Evolutionary conservation across 1,140 invertebrate genomes (phyloP).

Genomic region (Amyelois transitella): DNA sequence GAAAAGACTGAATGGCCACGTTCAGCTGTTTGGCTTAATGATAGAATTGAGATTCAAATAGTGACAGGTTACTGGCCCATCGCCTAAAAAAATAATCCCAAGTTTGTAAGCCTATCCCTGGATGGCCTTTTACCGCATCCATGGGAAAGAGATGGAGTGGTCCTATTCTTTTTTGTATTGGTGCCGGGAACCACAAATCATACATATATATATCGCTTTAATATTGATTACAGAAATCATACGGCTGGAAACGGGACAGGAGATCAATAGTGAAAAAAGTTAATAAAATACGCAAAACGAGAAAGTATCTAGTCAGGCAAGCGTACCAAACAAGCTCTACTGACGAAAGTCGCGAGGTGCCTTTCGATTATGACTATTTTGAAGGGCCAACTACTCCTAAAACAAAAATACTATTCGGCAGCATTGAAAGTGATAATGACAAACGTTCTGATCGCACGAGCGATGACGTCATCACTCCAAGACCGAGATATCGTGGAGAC

Average conservation of each 20-base stretch:
- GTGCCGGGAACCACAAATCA: not conserved
- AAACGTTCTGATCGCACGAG: slow-evolving; percentile 1
- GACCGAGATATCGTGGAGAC: not conserved
- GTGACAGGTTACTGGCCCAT: too few relatives aligned
- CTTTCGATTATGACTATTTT: slow-evolving; percentile 20
- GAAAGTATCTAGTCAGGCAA: slow-evolving; percentile 28
- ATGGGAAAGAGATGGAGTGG: too few relatives aligned
- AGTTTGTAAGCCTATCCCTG: too few relatives aligned
- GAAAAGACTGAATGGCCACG: too few relatives aligned
- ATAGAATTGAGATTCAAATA: too few relatives aligned
- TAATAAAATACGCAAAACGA: slow-evolving; percentile 19
- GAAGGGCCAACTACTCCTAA: slow-evolving; percentile 9
- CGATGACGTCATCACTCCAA: not conserved
- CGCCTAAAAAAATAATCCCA: too few relatives aligned
- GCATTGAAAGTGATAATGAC: not conserved
- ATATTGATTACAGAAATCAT: not conserved
- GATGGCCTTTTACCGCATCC: too few relatives aligned
- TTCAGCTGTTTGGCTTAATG: too few relatives aligned
- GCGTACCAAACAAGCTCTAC: slow-evolving; percentile 2
- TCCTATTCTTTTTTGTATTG: too few relatives aligned
- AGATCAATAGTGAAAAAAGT: slow-evolving; percentile 29
- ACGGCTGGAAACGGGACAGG: not conserved
- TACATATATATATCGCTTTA: too few relatives aligned
- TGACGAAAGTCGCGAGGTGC: slow-evolving; percentile 10
- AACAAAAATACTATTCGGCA: slow-evolving; percentile 10